Evolutionary conservation across 1,140 invertebrate genomes (phyloP), one percentile per base, ranked within the genome.

Genomic region (Ceratina japonica): DNA sequence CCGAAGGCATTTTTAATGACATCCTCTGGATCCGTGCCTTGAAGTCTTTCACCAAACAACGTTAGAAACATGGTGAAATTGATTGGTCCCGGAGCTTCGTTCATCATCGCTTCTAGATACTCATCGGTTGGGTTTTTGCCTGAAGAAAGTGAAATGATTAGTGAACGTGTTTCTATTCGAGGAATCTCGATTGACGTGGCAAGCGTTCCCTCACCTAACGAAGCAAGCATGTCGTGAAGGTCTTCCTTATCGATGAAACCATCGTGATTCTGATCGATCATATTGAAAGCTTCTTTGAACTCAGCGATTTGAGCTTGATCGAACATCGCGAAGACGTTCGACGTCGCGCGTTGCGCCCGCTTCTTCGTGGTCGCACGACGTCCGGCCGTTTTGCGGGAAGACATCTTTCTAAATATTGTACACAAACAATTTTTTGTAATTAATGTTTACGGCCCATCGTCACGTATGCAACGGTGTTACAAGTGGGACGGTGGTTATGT

Each of bases 31-130:
- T 99, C 98, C 12, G 98, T 99, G 24, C 98, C 98, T 94, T 98
- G 97, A 62, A 99, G 94, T 64, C 97, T 94, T 91, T 99, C 98
- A 76, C 98, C 98, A 93, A 99, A 99, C 44, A 99, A 93, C 20
- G 98, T 99, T n/a, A 99, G 93, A 92, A 99, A 99, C 97, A 99
- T 98, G 37, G 98, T 99, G 91, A 99, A 99, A 92, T 99, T 99
- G 73, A 99, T 98, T 58, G 98, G 98, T 0, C 98, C 98, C 0
- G 98, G 98, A 10, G 98, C 98, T 93, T 99, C 98, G 90, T 97
- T 98, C 96, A 99, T 98, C 98, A 99, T 99, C 56, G 94, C 96
- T 87, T 99, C 98, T 81, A 99, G 93, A 89, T 99, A 98, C 27
- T 98, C 97, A 91, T 99, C 98, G 70, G 96, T 97, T 16, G 98